A percentile compares a stretch with the other conserved stretches of the same genome.
These are phyloP conservation scores for Eutolmus rufibarbis DNA, from an alignment of 2,888 invertebrate species.

Conservation along the genomic window DNA sequence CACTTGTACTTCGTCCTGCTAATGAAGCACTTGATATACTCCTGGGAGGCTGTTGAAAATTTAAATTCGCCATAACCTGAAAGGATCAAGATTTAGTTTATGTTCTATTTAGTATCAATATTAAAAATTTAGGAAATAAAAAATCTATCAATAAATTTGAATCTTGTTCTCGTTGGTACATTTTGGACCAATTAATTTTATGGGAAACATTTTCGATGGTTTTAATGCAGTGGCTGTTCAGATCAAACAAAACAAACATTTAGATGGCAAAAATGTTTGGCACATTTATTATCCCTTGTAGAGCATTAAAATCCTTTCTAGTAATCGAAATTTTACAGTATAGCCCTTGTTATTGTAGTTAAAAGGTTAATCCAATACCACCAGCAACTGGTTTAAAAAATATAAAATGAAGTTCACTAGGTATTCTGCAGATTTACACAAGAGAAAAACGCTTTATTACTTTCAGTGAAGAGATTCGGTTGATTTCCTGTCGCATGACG, in stretches of 20 bases:
- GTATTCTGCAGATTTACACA: neutral
- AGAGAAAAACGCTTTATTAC: neutral
- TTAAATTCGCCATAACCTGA: conserved; percentile 93
- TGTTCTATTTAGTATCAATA: neutral
- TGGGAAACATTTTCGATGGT: no score
- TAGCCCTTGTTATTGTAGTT: neutral
- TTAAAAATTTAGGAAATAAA: neutral
- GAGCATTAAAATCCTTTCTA: no score
- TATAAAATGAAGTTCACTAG: neutral
- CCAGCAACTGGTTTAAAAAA: neutral
- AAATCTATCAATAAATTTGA: no score
- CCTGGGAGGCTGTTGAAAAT: conserved; percentile 87
- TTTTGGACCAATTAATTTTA: no score
- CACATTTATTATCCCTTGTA: no score
- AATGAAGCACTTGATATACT: conserved; percentile 83
- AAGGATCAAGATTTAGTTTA: conserved; percentile 20
- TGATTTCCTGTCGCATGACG: neutral
- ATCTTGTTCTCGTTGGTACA: no score
- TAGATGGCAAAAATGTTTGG: no score
- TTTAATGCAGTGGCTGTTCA: no score
- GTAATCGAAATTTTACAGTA: no score
- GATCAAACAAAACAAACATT: no score
- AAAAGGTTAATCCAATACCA: neutral
- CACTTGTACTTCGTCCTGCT: conserved; percentile 70
- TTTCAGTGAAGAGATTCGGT: neutral